Conservation (phyloP, 1,140 invertebrate genomes). For the Drosophila melanica region DNA sequence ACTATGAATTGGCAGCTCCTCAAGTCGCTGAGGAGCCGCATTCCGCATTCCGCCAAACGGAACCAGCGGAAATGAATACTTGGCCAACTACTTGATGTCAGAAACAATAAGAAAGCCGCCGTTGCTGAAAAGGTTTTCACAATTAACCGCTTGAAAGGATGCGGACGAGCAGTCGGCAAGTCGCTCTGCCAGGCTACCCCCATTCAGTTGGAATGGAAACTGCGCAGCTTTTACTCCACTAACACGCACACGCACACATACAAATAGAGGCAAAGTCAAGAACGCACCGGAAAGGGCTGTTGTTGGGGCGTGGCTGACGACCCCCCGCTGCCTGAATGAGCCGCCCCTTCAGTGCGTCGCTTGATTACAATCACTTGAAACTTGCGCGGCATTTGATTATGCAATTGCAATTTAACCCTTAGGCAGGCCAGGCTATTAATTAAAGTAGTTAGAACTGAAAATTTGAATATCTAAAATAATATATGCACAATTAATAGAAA, state of each 20-base stretch:
- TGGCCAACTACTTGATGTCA: conserved; percentile 64
- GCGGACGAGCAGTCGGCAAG: conserved; percentile 20
- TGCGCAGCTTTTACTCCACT: conserved; percentile 62
- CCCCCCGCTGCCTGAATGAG: conserved; percentile 56
- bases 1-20: conserved; percentile 40
- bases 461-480: no score
- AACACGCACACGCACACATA: conserved; percentile 48
- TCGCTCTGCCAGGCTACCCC: neutral
- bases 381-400: conserved; percentile 39
- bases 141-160: conserved; percentile 50
- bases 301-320: conserved; percentile 59
- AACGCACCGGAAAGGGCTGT: conserved; percentile 47
- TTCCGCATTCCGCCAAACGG: neutral
- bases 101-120: conserved; percentile 59
- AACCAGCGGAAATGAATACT: conserved; percentile 70
- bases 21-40: conserved; percentile 16
- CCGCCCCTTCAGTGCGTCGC: conserved; percentile 47
- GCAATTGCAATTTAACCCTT: conserved; percentile 71
- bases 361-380: conserved; percentile 78
- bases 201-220: conserved; percentile 5
- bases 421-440: neutral
- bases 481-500: no score
- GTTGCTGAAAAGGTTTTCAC: conserved; percentile 57
- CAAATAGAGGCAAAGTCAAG: conserved; percentile 14
- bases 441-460: neutral